Conservation (phyloP, 2,113 vertebrate genomes). For the Mirza zaza region DNA sequence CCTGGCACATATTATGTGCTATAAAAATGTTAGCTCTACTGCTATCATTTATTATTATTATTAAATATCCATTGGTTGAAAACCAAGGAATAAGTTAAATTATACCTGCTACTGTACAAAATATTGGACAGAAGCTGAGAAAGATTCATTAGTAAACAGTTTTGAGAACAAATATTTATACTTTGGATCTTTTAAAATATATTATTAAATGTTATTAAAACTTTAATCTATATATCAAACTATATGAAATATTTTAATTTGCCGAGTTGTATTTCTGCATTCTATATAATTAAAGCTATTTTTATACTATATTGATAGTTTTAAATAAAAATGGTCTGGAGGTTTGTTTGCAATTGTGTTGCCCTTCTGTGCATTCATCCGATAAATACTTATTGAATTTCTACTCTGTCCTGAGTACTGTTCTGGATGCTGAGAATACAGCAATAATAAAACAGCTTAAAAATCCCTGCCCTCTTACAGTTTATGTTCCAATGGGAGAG, state of each 20-base stretch:
- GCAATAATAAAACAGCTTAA: neutral
- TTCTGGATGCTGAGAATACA: neutral
- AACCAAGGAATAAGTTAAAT: neutral
- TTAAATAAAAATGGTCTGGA: slow-evolving; percentile 71
- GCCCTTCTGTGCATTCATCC: neutral
- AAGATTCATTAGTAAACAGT: neutral
- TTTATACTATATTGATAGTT: slow-evolving; percentile 58
- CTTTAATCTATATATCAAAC: slow-evolving; percentile 29
- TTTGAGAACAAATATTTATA: slow-evolving; percentile 38
- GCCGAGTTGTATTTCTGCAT: slow-evolving; percentile 59
- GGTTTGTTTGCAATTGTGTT: slow-evolving; percentile 47
- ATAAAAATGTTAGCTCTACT: neutral
- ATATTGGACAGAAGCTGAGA: neutral
- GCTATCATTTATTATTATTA: neutral
- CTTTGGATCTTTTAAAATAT: slow-evolving; percentile 20
- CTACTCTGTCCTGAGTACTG: neutral
- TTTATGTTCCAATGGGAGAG: neutral
- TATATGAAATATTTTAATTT: slow-evolving; percentile 60
- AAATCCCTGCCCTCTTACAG: neutral
- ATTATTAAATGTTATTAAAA: slow-evolving; percentile 46
- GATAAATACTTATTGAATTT: neutral
- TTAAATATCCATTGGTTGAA: neutral
- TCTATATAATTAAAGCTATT: slow-evolving; percentile 55
- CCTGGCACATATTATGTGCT: neutral
- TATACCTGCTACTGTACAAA: neutral